Conservation (phyloP, 2,888 invertebrate species). For the Siphonodentalium dalli region DNA sequence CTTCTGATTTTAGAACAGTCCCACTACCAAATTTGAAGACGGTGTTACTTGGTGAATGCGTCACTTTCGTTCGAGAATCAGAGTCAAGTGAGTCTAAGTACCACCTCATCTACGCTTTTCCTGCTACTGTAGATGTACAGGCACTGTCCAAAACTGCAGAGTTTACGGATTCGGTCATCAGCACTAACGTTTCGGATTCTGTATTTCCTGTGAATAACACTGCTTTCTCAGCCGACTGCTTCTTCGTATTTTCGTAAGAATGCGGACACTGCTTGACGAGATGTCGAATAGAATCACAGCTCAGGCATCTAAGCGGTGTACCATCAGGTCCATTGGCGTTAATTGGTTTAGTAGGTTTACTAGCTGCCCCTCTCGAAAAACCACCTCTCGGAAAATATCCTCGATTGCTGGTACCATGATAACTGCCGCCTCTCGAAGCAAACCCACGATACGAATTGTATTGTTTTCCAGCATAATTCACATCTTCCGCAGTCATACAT, state of each 20-base stretch:
- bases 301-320: conserved; percentile 13
- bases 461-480: conserved; percentile 14
- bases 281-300: conserved; percentile 26
- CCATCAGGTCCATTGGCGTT: conserved; percentile 23
- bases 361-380: neutral
- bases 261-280: conserved; percentile 21
- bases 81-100: conserved; percentile 19
- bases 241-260: conserved; percentile 21
- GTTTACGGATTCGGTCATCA: conserved; percentile 21
- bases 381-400: neutral
- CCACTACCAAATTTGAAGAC: conserved; percentile 28
- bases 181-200: conserved; percentile 6
- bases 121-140: conserved; percentile 25
- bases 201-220: conserved; percentile 25
- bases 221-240: conserved; percentile 16
- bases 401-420: neutral
- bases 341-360: conserved; percentile 4
- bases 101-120: conserved; percentile 21
- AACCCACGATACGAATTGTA: no score
- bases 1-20: conserved; percentile 14
- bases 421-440: neutral
- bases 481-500: conserved; percentile 14
- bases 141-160: conserved; percentile 28
- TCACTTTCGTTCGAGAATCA: conserved; percentile 3
- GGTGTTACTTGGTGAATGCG: conserved; percentile 7